These are phyloP conservation scores for Patiria pectinifera DNA, from an alignment of 53 echinoderm and acorn worm species.

Conservation along the genomic window DNA sequence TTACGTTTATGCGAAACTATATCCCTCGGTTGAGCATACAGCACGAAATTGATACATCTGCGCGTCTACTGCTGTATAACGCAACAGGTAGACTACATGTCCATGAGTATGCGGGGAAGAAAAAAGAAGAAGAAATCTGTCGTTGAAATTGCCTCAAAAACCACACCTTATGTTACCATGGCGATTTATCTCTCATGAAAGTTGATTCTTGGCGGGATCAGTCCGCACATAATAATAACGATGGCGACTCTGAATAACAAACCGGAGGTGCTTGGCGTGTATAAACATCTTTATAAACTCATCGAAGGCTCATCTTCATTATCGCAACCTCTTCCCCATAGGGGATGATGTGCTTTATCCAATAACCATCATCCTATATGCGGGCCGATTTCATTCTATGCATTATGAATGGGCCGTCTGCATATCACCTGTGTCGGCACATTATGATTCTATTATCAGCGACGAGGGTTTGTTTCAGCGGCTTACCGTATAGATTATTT, in stretches of 20 bases:
- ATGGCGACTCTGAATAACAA: not conserved
- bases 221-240: not conserved
- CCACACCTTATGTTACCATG: not conserved
- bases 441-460: not conserved
- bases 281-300: conserved; percentile 50
- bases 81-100: not conserved
- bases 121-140: not conserved
- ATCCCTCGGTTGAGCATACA: not conserved
- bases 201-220: conserved; percentile 10
- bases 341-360: conserved; percentile 4
- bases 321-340: not conserved
- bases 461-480: not conserved
- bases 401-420: not conserved
- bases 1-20: not conserved
- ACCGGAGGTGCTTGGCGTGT: not conserved
- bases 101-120: too few species aligned
- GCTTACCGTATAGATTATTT: not conserved
- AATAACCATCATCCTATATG: not conserved
- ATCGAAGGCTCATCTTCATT: conserved; percentile 6
- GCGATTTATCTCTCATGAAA: not conserved
- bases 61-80: not conserved
- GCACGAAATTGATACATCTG: not conserved
- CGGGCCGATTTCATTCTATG: not conserved
- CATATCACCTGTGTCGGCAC: not conserved
- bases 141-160: not conserved